phyloP scores from a whole-genome alignment of 2,888 invertebrate species.

The Noctua fimbriata region DNA sequence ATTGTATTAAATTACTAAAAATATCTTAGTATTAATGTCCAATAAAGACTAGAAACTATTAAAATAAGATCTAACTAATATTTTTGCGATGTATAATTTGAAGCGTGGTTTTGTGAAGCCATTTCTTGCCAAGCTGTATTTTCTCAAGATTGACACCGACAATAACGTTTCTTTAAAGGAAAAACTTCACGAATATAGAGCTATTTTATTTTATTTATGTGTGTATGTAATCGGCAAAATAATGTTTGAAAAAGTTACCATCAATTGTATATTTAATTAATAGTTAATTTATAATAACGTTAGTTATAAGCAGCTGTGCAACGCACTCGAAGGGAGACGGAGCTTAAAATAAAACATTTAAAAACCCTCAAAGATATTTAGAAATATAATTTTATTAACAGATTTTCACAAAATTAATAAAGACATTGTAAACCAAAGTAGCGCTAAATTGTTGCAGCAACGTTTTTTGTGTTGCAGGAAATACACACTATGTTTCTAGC shows the following conservation, averaged over 20 bases:
- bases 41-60: slow-evolving; percentile 6
- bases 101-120: not conserved
- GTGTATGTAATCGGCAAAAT: slow-evolving; percentile 26
- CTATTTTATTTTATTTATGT: slow-evolving; percentile 25
- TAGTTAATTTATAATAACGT: slow-evolving; percentile 28
- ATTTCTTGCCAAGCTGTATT: slow-evolving; percentile 23
- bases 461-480: not conserved
- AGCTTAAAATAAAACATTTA: not conserved
- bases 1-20: slow-evolving; percentile 24
- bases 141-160: slow-evolving; percentile 22
- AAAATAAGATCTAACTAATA: not conserved
- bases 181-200: slow-evolving; percentile 31
- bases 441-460: not conserved
- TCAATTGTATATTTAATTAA: slow-evolving; percentile 30
- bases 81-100: not conserved
- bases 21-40: slow-evolving; percentile 10
- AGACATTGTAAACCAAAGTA: not conserved
- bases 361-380: not conserved
- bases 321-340: not conserved
- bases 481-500: not conserved
- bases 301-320: slow-evolving; percentile 34
- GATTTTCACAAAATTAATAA: not conserved
- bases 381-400: not conserved
- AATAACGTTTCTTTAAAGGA: slow-evolving; percentile 19
- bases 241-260: slow-evolving; percentile 23